Conservation (phyloP, 2,888 invertebrate species). For the Drosophila robusta region DNA sequence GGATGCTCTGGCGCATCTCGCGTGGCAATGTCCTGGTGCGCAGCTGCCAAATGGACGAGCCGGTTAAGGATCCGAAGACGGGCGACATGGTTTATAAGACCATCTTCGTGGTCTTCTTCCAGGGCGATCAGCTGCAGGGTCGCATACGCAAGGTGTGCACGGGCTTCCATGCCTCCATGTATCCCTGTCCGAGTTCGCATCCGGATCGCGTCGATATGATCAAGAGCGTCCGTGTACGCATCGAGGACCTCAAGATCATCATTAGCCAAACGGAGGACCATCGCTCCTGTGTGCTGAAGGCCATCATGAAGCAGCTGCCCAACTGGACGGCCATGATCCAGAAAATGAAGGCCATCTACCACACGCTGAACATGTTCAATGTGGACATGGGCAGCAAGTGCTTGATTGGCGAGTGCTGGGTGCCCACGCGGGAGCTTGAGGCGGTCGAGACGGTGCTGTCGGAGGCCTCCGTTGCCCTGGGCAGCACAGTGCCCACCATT, state of each 20-base stretch:
- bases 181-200: slow-evolving; percentile 93
- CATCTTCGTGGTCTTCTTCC: slow-evolving; percentile 92
- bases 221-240: slow-evolving; percentile 91
- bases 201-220: slow-evolving; percentile 92
- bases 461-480: slow-evolving; percentile 92
- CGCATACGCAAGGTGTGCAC: slow-evolving; percentile 94
- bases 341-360: slow-evolving; percentile 96
- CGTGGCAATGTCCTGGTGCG: slow-evolving; percentile 93
- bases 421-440: slow-evolving; percentile 89
- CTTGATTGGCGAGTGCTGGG: slow-evolving; percentile 95
- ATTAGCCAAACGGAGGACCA: slow-evolving; percentile 93
- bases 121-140: slow-evolving; percentile 93
- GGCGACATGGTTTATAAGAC: slow-evolving; percentile 90
- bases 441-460: slow-evolving; percentile 91
- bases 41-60: slow-evolving; percentile 90
- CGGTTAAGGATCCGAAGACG: slow-evolving; percentile 91
- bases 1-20: slow-evolving; percentile 94
- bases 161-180: slow-evolving; percentile 93
- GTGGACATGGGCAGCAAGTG: slow-evolving; percentile 96
- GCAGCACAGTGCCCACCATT: slow-evolving; percentile 96
- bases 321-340: slow-evolving; percentile 93
- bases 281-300: slow-evolving; percentile 91
- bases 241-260: slow-evolving; percentile 92
- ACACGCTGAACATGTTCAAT: slow-evolving; percentile 95
- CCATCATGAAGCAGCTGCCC: slow-evolving; percentile 92